Conservation (phyloP, 1,140 invertebrate species). For the Aphaenogaster rudis region DNA sequence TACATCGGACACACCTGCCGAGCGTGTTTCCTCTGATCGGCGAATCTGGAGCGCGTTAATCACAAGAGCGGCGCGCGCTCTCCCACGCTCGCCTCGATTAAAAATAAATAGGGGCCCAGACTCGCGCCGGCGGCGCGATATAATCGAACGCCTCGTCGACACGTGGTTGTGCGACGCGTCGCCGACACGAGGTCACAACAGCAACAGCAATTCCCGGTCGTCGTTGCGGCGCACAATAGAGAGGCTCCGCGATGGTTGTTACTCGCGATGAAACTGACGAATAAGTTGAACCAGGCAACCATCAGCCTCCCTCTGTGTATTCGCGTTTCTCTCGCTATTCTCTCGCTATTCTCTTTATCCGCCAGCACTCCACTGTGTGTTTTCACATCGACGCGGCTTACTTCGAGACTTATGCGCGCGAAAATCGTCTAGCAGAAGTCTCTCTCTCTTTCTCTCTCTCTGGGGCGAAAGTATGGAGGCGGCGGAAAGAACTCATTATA, state of each 20-base stretch:
- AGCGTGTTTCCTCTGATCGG: constrained; percentile 34
- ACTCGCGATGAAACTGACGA: constrained; percentile 51
- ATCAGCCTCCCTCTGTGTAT: neutral
- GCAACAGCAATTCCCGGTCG: neutral
- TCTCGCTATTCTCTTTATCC: neutral
- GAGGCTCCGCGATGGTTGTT: constrained; percentile 10
- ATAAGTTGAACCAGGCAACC: constrained; percentile 48
- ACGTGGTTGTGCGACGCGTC: constrained; percentile 14
- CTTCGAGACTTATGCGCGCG: constrained; percentile 40
- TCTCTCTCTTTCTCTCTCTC: neutral
- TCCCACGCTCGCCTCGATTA: constrained; percentile 38
- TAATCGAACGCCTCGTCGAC: constrained; percentile 30
- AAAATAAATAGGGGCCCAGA: constrained; percentile 49
- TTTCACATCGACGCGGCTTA: constrained; percentile 46
- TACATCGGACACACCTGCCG: neutral
- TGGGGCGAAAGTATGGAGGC: constrained; percentile 16
- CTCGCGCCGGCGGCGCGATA: constrained; percentile 3
- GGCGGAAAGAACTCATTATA: constrained; percentile 62
- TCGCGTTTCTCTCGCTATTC: constrained; percentile 11
- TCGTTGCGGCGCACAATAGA: constrained; percentile 26
- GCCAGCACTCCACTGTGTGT: constrained; percentile 5
- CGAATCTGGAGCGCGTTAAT: constrained; percentile 58
- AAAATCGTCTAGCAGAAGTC: constrained; percentile 19
- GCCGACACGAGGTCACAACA: constrained; percentile 14
- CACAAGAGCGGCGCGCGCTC: constrained; percentile 40